Conservation (phyloP, 2,888 invertebrate genomes). For the Eupithecia insigniata region DNA sequence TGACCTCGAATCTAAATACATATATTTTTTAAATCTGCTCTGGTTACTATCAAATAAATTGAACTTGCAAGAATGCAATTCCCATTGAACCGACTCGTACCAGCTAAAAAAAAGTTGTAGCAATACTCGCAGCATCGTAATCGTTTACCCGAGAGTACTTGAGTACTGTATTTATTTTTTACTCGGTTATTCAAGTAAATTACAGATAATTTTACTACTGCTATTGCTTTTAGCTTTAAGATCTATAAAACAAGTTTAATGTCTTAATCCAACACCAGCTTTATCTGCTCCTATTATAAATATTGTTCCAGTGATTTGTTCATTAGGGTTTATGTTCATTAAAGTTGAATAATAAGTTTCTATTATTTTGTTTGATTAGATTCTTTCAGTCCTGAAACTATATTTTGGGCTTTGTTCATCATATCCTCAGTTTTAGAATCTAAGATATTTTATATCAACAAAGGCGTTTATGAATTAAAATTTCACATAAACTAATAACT, state of each 20-base stretch:
- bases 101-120: constrained; percentile 40
- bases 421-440: background rate
- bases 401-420: background rate
- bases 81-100: background rate
- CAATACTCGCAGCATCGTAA: constrained; percentile 46
- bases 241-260: constrained; percentile 44
- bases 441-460: too few relatives aligned
- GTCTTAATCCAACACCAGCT: constrained; percentile 41
- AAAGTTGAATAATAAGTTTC: background rate
- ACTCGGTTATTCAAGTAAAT: constrained; percentile 57
- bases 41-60: background rate
- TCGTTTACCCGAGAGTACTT: constrained; percentile 47
- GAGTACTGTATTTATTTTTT: constrained; percentile 62
- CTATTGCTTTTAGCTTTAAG: constrained; percentile 28
- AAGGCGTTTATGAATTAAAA: too few relatives aligned
- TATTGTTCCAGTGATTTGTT: constrained; percentile 11
- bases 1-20: too few relatives aligned
- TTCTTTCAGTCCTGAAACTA: background rate
- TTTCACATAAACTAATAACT: too few relatives aligned
- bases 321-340: background rate
- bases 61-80: background rate
- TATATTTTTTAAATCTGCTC: background rate
- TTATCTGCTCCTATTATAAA: constrained; percentile 29
- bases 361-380: background rate
- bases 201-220: constrained; percentile 57